phyloP scores from a whole-genome alignment of 2,113 vertebrate genomes.

The Sterrhoptilus dennistouni region DNA sequence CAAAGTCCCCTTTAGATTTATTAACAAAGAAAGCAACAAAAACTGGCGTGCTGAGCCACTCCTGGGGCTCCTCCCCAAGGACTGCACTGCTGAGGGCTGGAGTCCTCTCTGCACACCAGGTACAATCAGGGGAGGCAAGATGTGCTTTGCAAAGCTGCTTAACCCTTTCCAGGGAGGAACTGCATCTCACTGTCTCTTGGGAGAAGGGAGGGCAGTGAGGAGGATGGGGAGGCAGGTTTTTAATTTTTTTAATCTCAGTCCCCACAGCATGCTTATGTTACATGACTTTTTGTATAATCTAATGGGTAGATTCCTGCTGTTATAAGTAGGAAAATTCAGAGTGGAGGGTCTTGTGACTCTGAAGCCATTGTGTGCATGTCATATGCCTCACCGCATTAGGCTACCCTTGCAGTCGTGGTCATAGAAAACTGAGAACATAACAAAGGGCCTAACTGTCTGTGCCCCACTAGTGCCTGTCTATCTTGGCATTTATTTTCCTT shows the following conservation, averaged over 20 bases:
- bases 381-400: background rate
- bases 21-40: slow-evolving; percentile 33
- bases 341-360: background rate
- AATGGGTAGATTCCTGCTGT: background rate
- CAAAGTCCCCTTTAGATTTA: background rate
- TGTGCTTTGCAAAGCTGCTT: background rate
- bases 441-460: background rate
- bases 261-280: background rate
- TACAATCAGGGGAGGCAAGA: background rate
- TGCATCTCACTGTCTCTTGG: background rate
- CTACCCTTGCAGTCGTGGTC: background rate
- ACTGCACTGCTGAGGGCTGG: background rate
- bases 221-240: background rate
- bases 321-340: background rate
- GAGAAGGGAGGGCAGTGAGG: accelerated
- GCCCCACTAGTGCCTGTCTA: background rate
- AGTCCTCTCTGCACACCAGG: background rate
- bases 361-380: background rate
- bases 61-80: slow-evolving; percentile 1
- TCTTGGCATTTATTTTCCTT: background rate
- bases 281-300: background rate
- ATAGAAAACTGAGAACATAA: background rate
- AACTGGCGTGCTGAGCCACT: background rate
- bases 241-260: background rate
- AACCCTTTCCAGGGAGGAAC: background rate